Base-by-base conservation (phyloP, 2,888 invertebrate genomes). In the Doris montereyensis region DNA sequence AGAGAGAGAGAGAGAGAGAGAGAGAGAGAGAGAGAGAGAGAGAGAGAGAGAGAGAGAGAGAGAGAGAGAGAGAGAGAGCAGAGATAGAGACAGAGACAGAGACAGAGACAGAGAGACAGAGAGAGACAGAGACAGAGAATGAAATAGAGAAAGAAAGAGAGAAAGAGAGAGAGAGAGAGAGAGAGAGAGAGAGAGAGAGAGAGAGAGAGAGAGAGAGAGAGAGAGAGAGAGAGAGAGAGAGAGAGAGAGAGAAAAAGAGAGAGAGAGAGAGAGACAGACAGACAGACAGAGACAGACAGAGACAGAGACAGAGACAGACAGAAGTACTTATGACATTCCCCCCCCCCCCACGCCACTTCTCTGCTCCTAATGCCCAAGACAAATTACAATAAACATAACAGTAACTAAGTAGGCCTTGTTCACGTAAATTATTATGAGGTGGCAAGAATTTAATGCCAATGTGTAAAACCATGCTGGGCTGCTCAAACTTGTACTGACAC, bases 171-270 rank as follows among this genome's bases (percentile, higher is more conserved):
- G 17, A 67, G 17, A 67, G 3, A 67, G 28, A 67, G 26, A 67
- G 75, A 34, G 8, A 74, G 17, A 32, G 60, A n/a, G 24, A 60
- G 24, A 28, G 34, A 2, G 5, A 26, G 34, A 67, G 8, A 67
- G 26, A 67, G 26, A 67, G 26, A 67, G 21, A 24, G 26, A 67
- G 67, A 8, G 24, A 67, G 68, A 67, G 26, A 67, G 41, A 73
- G 30, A 8, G 35, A 32, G 21, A 71, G 3, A 8, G 30, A 71
- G 8, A 26, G 35, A 73, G 57, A n/a, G 24, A 73, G 24, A 58
- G 26, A 67, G 8, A 67, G 26, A 67, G 24, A 67, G 26, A 67
- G 8, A 67, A 30, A 67, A 17, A 67, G 75, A 34, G 8, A 74
- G 17, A 32, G 60, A n/a, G 24, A 60, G 24, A 21, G n/a, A n/a